Percentiles rank a stretch among this genome's conserved stretches.
Evolutionary conservation across 2,888 invertebrate species (phyloP).

Genomic region (Masnerella sp.): DNA sequence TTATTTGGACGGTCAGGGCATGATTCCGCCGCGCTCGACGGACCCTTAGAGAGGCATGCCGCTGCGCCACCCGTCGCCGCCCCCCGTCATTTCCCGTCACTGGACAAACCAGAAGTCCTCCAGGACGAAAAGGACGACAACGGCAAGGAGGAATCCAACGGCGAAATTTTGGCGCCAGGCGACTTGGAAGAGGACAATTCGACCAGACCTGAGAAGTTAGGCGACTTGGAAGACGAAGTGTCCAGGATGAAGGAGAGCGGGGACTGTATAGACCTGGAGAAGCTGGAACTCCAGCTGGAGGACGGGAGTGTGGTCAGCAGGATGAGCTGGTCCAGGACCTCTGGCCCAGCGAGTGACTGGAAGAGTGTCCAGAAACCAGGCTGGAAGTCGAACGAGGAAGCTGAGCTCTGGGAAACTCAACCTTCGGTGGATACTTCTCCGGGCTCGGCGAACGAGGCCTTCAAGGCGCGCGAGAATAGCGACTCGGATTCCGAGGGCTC

Average conservation of each 20-base stretch:
- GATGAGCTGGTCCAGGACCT: too few species aligned
- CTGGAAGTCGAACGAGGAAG: constrained; percentile 66
- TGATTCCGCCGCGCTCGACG: constrained; percentile 77
- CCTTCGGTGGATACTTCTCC: constrained; percentile 73
- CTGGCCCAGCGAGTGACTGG: too few species aligned
- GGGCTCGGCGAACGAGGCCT: constrained; percentile 73
- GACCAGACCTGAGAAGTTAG: too few species aligned
- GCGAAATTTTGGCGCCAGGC: too few species aligned
- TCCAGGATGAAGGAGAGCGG: too few species aligned
- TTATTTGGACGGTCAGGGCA: constrained; percentile 78
- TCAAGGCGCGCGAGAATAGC: too few species aligned
- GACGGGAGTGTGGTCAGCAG: constrained; percentile 46
- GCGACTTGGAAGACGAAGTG: too few species aligned
- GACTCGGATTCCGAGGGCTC: constrained; percentile 76
- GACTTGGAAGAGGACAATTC: too few species aligned
- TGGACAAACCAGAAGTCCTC: too few species aligned
- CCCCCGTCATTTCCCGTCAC: constrained; percentile 73
- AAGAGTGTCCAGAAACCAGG: too few species aligned
- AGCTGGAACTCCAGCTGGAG: constrained; percentile 50
- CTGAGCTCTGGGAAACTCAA: constrained; percentile 73
- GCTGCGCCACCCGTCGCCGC: constrained; percentile 76
- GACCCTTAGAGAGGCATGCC: constrained; percentile 77
- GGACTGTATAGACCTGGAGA: constrained; percentile 56
- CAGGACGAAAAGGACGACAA: too few species aligned
- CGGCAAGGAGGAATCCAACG: too few species aligned